Evolutionary conservation across 2,888 invertebrate genomes (phyloP), one percentile per base, ranked within the genome.

Genomic region (Ethmia dodecea): DNA sequence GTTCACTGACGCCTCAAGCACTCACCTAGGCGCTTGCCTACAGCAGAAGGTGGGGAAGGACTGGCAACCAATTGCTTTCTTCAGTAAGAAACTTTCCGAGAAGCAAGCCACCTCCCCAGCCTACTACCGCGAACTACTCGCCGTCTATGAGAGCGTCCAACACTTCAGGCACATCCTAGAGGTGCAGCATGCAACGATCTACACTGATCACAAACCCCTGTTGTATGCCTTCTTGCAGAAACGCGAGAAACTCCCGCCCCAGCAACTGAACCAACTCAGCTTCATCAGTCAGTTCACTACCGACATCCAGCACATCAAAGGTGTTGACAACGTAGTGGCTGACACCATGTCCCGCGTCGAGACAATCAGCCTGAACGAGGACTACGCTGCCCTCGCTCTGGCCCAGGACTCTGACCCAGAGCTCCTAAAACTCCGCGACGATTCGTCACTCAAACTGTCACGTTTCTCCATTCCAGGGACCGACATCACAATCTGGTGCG

Each of bases 251-350:
- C 22, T 45, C 1, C 39, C 51, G 1, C 58, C 58, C 0, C 4
- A 28, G 0, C 56, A 53, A 18, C 37, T 48, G 0, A 49, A 47
- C 24, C 47, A 54, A 11, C 29, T 47, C 3, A 31, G 40, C 1
- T 57, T 50, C 16, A 55, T 55, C 1, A 18, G 30, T 1, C 45
- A 52, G 38, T 56, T 54, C 13, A 49, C 54, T 0, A 56, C 54
- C 0, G 52, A 55, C n/a, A 43, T 55, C 3, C 5, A 1, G 3
- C 41, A 50, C 12, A 35, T 53, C 0, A 38, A 34, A n/a, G 52
- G 54, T 0, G 16, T 24, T 0, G 49, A 52, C 2, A 56, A 60
- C 31, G 12, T 49, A 0, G 53, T 53, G 0, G 55, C 55, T 0
- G 57, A 57, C 28, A 30, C 53, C 0, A 35, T 56, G 46, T 55